Conservation (phyloP, 1,140 invertebrate genomes). For the Scaptomyza graminum region DNA sequence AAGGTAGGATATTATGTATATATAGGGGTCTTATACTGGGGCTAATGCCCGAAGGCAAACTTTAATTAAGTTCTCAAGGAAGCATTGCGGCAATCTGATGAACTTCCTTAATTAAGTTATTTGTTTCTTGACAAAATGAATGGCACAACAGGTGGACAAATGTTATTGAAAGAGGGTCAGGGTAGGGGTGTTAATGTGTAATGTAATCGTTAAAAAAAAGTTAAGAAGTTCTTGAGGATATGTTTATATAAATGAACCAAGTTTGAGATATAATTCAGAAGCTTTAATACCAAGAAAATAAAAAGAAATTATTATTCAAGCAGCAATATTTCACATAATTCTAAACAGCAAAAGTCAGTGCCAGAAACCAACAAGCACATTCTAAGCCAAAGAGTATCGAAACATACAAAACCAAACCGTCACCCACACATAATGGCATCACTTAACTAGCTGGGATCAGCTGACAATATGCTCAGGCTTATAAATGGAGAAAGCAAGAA, state of each 20-base stretch:
- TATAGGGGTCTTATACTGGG: background rate
- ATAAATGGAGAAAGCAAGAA: constrained; percentile 3
- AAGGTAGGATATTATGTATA: background rate
- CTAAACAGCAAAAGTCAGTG: background rate
- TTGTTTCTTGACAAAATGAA: constrained; percentile 14
- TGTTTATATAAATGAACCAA: too few species aligned
- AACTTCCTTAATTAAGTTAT: constrained; percentile 43
- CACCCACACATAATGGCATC: background rate
- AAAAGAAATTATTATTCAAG: too few species aligned
- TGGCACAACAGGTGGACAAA: constrained; percentile 22
- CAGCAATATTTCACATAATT: too few species aligned
- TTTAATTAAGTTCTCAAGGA: constrained; percentile 50
- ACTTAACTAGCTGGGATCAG: constrained; percentile 40
- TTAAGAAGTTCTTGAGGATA: too few species aligned
- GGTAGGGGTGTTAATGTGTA: background rate
- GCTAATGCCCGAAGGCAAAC: constrained; percentile 19
- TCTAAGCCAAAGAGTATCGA: constrained; percentile 9
- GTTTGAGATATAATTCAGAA: too few species aligned
- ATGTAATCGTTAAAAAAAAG: background rate
- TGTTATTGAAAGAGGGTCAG: background rate
- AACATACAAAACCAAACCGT: background rate
- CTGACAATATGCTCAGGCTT: constrained; percentile 50
- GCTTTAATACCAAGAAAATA: too few species aligned
- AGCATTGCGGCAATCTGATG: constrained; percentile 10
- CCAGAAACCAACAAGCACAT: constrained; percentile 11